Percentiles rank a stretch among this genome's conserved stretches.
Evolutionary conservation across 2,113 vertebrate genomes (phyloP).

Genomic region (Dasyurus viverrinus): DNA sequence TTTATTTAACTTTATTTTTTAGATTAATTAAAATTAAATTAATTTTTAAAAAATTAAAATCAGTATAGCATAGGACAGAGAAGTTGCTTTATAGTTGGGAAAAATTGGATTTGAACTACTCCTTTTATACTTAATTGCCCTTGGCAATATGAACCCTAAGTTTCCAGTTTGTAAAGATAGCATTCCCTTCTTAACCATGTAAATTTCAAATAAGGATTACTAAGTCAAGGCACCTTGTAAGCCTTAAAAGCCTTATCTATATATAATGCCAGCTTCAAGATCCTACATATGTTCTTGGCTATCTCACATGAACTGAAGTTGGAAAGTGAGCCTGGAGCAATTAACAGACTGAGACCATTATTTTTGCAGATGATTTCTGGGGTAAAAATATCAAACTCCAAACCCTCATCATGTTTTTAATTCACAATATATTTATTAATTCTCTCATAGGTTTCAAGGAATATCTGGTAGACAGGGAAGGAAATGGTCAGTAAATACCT

Average conservation of each 20-base stretch:
- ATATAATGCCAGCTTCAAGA: not conserved
- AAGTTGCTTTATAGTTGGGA: not conserved
- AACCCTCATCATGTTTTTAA: not conserved
- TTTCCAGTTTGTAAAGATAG: not conserved
- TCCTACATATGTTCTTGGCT: not conserved
- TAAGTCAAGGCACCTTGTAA: not conserved
- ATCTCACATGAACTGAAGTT: not conserved
- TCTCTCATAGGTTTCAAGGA: not conserved
- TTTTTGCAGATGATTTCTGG: not conserved
- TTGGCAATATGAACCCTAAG: not conserved
- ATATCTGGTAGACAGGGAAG: not conserved
- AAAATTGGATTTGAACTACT: not conserved
- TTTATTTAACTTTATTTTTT: too few relatives aligned
- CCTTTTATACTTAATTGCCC: not conserved
- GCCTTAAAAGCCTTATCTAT: not conserved
- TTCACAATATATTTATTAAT: not conserved
- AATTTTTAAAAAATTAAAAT: not conserved
- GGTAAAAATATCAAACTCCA: not conserved
- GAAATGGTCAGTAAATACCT: not conserved
- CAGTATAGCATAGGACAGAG: not conserved
- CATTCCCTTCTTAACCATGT: not conserved
- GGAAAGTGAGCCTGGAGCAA: not conserved
- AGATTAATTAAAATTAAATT: too few relatives aligned
- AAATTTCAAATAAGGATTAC: not conserved
- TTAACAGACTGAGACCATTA: not conserved